Conservation (phyloP, 2,797 vertebrate genomes). For the Enteromius trimaculatus region DNA sequence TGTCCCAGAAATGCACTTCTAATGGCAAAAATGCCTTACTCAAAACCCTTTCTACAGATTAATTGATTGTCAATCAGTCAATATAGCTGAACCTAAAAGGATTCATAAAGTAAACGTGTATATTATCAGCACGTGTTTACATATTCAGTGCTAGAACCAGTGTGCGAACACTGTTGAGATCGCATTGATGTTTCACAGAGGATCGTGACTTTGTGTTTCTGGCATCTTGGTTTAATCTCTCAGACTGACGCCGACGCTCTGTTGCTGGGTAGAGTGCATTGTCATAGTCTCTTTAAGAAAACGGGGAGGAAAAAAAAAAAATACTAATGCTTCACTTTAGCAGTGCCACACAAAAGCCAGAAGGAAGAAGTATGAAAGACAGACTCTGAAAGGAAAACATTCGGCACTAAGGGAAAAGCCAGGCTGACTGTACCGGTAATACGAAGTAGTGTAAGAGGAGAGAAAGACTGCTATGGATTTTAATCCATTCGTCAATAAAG, state of each 20-base stretch:
- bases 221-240: slow-evolving; percentile 33
- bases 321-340: slow-evolving; percentile 60
- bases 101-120: not conserved
- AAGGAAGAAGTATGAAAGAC: slow-evolving; percentile 28
- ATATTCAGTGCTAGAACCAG: not conserved
- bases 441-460: slow-evolving; percentile 69
- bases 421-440: slow-evolving; percentile 76
- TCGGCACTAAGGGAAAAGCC: slow-evolving; percentile 58
- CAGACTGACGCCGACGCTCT: slow-evolving; percentile 5
- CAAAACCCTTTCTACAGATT: not conserved
- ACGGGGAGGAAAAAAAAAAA: slow-evolving; percentile 27
- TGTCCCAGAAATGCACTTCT: not conserved
- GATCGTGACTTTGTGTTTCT: not conserved
- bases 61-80: not conserved
- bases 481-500: slow-evolving; percentile 82
- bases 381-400: slow-evolving; percentile 55
- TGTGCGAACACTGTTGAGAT: not conserved
- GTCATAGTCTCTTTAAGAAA: slow-evolving; percentile 37
- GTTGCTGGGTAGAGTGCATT: slow-evolving; percentile 14
- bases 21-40: not conserved
- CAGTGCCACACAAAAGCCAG: slow-evolving; percentile 56
- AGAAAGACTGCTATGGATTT: slow-evolving; percentile 75
- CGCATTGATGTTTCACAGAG: not conserved
- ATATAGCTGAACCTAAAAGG: not conserved
- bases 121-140: not conserved